Conservation (phyloP, 2,113 vertebrate genomes). For the Notothenia coriiceps region DNA sequence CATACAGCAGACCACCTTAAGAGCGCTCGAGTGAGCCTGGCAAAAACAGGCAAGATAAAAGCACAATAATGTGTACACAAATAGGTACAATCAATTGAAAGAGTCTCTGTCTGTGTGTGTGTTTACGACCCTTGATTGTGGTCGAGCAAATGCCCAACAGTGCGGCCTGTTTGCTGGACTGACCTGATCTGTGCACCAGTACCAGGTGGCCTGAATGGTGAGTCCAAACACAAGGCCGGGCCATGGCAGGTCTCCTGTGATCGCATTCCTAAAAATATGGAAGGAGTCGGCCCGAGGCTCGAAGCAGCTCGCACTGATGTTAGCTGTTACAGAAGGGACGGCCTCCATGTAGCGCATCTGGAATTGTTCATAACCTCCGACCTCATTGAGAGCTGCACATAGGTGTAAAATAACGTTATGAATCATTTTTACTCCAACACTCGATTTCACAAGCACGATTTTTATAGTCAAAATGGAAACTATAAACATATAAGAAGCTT, state of each 20-base stretch:
- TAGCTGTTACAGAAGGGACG: constrained; percentile 66
- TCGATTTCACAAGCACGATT: not conserved
- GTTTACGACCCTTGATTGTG: constrained; percentile 20
- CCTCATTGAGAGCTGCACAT: constrained; percentile 87
- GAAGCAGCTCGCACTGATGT: constrained; percentile 81
- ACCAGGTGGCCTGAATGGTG: constrained; percentile 90
- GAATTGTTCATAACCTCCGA: constrained; percentile 90
- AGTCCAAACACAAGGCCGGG: constrained; percentile 93
- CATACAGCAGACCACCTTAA: not conserved
- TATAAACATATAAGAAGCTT: not conserved
- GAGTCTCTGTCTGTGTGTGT: constrained; percentile 1
- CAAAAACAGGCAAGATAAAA: constrained; percentile 28
- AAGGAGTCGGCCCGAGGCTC: constrained; percentile 89
- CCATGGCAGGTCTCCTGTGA: constrained; percentile 92
- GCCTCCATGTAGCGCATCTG: constrained; percentile 89
- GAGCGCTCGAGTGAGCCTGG: constrained; percentile 11
- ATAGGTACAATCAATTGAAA: constrained; percentile 25
- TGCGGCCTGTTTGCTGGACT: constrained; percentile 8
- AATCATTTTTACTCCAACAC: not conserved
- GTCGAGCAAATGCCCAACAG: not conserved
- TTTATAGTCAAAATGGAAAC: too few species aligned
- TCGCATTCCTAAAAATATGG: constrained; percentile 90
- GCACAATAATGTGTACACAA: not conserved
- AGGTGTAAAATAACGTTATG: not conserved
- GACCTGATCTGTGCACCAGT: constrained; percentile 99